phyloP scores from a whole-genome alignment of 2,888 invertebrate genomes.

The Phengaris alcon region DNA sequence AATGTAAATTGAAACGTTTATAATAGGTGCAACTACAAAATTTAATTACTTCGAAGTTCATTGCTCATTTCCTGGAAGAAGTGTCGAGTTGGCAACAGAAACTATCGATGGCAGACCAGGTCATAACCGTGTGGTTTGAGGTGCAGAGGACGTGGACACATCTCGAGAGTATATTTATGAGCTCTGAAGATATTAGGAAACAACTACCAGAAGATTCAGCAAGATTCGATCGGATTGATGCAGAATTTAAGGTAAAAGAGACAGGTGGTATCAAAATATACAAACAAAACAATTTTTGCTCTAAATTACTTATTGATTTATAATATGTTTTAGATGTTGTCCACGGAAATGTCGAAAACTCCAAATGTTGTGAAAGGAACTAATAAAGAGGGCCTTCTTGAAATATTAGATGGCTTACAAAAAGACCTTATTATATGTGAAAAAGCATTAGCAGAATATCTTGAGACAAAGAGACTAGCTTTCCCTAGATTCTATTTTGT shows the following conservation, averaged over 20 bases:
- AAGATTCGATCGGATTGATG: conserved; percentile 94
- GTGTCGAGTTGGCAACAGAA: conserved; percentile 97
- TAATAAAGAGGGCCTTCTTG: conserved; percentile 89
- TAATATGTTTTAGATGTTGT: conserved; percentile 62
- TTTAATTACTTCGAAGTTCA: conserved; percentile 97
- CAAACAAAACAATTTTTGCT: background rate
- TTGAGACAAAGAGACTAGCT: conserved; percentile 96
- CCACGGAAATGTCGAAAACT: conserved; percentile 87
- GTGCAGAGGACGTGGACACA: conserved; percentile 98
- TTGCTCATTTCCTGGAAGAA: conserved; percentile 96
- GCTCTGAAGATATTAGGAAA: conserved; percentile 96
- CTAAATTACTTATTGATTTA: conserved; percentile 28
- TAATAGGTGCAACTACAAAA: conserved; percentile 94
- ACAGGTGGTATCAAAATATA: background rate
- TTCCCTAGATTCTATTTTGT: conserved; percentile 98
- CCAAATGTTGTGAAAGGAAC: conserved; percentile 95
- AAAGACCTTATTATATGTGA: conserved; percentile 93
- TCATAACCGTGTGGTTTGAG: conserved; percentile 95
- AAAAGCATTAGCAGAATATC: conserved; percentile 96
- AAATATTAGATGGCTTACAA: conserved; percentile 89
- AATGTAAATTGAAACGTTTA: conserved; percentile 16
- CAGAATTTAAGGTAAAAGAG: conserved; percentile 88
- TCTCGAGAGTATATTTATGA: conserved; percentile 98
- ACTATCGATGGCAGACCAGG: conserved; percentile 95
- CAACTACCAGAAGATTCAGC: conserved; percentile 96